Base-by-base conservation (phyloP, 2,797 vertebrate genomes). In the Hydrocynus forskahlii region DNA sequence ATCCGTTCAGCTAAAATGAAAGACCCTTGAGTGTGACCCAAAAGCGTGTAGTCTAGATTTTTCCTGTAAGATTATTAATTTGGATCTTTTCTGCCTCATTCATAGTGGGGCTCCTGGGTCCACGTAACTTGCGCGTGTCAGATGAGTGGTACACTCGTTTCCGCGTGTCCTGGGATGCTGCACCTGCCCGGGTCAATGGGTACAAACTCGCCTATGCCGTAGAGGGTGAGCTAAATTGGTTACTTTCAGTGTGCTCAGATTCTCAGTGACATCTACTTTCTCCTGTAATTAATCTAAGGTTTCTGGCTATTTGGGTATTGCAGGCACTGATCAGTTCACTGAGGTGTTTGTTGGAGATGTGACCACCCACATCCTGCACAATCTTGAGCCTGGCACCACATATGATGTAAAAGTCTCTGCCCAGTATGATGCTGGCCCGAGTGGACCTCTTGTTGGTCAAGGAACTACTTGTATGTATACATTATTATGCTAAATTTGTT, bases 71-170 rank as follows among this genome's bases (percentile, higher is more conserved):
- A 9, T 62, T 64, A 66, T 67, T 66, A 63, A 80, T 83, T 52
- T 89, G 55, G 83, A 67, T 82, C 16, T 76, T 43, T 57, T 67
- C 23, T 79, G 12, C 45, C 45, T 87, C 69, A 71, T 82, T 80
- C 88, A 74, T 83, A 99, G 98, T 96, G 91, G 98, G 96, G 60
- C 92, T 99, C 81, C 93, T 98, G 73, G 96, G 95, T 52, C 98
- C 98, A 80, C 96, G 96, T 88, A 99, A 99, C 89, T 96, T 99
- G 79, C 96, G 93, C 38, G 96, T 99, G 83, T 96, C 97, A 59
- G 98, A 99, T 81, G 98, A 99, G 86, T 99, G 97, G 98, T 99
- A 99, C 88, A 99, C 98, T 16, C 95, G 97, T 83, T 99, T 99
- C 94, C 95, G 95, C 82, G 98, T 99, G 82, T 94, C 97, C 83